Conservation (phyloP, 2,888 invertebrate species). For the Leptarthrus brevirostris region DNA sequence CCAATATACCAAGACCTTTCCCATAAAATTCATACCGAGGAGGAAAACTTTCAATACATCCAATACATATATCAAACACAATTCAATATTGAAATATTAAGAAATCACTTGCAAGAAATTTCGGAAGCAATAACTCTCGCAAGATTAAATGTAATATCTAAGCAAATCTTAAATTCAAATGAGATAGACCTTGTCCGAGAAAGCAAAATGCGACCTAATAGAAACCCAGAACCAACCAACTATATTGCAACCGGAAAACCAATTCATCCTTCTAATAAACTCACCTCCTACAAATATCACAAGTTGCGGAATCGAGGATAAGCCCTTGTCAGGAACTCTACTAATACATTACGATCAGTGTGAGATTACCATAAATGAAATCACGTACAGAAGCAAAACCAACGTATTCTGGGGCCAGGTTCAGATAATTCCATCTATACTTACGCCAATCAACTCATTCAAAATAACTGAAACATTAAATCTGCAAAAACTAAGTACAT, state of each 20-base stretch:
- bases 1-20: too few relatives aligned
- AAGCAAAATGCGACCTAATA: not conserved
- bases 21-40: slow-evolving; percentile 13
- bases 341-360: slow-evolving; percentile 2
- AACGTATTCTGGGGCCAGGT: not conserved
- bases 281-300: not conserved
- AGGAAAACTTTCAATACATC: slow-evolving; percentile 4
- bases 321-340: not conserved
- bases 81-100: slow-evolving; percentile 39
- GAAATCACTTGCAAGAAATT: slow-evolving; percentile 33
- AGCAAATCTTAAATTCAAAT: slow-evolving; percentile 34
- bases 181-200: not conserved
- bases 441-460: too few relatives aligned
- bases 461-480: too few relatives aligned
- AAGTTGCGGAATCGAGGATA: not conserved
- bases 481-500: too few relatives aligned
- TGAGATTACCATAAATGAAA: not conserved
- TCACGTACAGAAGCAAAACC: not conserved
- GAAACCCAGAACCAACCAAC: not conserved
- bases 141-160: slow-evolving; percentile 37
- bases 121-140: slow-evolving; percentile 47
- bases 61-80: slow-evolving; percentile 36
- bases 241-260: not conserved
- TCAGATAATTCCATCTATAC: slow-evolving; percentile 6
- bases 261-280: slow-evolving; percentile 1